Base-by-base conservation (phyloP, 2,113 vertebrate genomes). In the Thunnus maccoyii region DNA sequence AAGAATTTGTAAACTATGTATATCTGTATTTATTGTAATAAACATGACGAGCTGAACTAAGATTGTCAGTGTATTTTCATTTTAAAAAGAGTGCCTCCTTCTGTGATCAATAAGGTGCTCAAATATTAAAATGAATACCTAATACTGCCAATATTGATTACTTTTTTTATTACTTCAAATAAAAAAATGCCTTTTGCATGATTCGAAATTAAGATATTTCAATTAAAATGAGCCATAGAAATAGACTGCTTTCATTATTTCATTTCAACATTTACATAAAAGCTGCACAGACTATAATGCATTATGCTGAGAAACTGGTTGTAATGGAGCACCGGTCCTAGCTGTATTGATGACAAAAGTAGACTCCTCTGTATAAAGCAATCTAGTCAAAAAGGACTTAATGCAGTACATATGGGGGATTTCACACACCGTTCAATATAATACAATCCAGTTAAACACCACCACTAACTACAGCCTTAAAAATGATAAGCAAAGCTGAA, bases 21-120 rank as follows among this genome's bases (percentile, higher is more conserved):
- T 97, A 98, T 98, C 95, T 98, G 97, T 99, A 99, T 99, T 99
- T 99, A 99, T 99, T 99, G 96, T 97, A 99, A 98, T 98, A 98
- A 99, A 92, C 65, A 85, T 66, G 56, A 78, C 4, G 30, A 76
- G 73, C 52, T 89, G 78, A 71, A 72, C 54, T 70, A 50, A 69
- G 17, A 44, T 1, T 70, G 54, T 80, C 54, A 2, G 3, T 76
- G 47, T 73, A 2, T 47, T 87, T n/a, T 47, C 22, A 20, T 46
- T 41, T 2, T 0, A 12, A 14, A 36, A 55, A 22, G 15, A 48
- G 15, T 47, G 13, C 41, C 22, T 36, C 17, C 32, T 56, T 18
- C 1, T 67, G 1, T 17, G n/a, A 41, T 50, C 12, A 15, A 22
- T 30, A 3, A 16, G 18, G 27, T 15, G 14, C 67, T 62, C 63